phyloP scores from a whole-genome alignment of 2,797 vertebrate species.

The Avahi laniger region DNA sequence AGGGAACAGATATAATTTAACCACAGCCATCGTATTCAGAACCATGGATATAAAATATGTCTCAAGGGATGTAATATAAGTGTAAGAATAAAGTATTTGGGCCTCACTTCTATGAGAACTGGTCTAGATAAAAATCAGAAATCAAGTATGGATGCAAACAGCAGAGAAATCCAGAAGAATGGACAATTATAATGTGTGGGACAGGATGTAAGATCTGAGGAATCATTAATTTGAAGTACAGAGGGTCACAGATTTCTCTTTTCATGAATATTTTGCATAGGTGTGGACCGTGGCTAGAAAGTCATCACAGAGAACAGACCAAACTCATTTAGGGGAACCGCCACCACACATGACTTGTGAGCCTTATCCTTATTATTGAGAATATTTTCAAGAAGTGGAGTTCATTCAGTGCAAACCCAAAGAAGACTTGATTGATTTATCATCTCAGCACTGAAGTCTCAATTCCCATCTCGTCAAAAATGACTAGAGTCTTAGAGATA shows the following conservation, averaged over 20 bases:
- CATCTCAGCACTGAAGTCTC: background rate
- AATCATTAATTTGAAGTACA: background rate
- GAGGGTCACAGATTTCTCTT: background rate
- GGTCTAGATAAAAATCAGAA: background rate
- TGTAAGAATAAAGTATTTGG: background rate
- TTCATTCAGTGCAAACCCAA: background rate
- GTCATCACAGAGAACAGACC: accelerated
- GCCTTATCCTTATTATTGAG: background rate
- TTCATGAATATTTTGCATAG: background rate
- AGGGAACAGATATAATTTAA: background rate
- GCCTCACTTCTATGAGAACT: background rate
- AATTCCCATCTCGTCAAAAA: background rate
- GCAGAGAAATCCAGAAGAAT: background rate
- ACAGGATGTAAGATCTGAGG: background rate
- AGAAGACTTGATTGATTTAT: background rate
- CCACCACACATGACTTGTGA: background rate
- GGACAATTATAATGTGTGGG: background rate
- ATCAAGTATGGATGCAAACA: background rate
- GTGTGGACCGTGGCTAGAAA: background rate
- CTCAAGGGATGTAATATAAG: background rate
- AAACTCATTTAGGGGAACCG: background rate
- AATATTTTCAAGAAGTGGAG: background rate
- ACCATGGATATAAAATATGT: background rate
- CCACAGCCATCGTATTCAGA: background rate
- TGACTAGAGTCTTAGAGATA: background rate